Evolutionary conservation across 2,888 invertebrate genomes (phyloP).

Genomic region (Pristionchus japonicus): DNA sequence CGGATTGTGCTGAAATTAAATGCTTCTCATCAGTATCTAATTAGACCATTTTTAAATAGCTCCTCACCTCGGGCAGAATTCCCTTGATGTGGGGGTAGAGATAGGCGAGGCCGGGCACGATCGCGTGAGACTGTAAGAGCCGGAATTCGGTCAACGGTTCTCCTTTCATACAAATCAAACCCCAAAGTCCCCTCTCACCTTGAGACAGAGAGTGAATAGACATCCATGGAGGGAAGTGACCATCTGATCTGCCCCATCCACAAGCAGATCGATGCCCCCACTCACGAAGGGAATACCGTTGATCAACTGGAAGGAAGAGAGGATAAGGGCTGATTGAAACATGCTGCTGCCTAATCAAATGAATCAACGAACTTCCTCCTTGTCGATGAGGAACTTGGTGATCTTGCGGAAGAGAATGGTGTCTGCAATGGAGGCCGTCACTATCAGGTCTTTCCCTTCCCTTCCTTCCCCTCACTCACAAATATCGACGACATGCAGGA

Average conservation of each 20-base stretch:
- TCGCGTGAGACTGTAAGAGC: neutral
- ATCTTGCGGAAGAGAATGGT: neutral
- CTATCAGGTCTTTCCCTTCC: neutral
- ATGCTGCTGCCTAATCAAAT: too few relatives aligned
- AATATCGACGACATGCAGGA: slow-evolving; percentile 13
- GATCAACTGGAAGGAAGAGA: neutral
- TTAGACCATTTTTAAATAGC: neutral
- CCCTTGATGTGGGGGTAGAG: slow-evolving; percentile 29
- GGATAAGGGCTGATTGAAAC: neutral
- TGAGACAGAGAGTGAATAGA: slow-evolving; percentile 36
- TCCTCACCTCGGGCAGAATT: slow-evolving; percentile 12
- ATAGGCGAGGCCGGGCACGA: neutral
- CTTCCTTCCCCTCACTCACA: neutral
- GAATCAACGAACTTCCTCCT: neutral
- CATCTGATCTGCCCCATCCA: slow-evolving; percentile 3
- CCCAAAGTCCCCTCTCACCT: slow-evolving; percentile 3
- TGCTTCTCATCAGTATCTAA: neutral
- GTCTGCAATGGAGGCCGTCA: neutral
- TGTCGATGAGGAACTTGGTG: neutral
- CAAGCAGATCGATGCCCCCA: neutral
- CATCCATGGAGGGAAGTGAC: slow-evolving; percentile 37
- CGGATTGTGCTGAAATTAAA: neutral
- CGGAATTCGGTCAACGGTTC: too few relatives aligned
- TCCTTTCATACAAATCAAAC: too few relatives aligned
- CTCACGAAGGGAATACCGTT: slow-evolving; percentile 30